phyloP scores from a whole-genome alignment of 2,797 vertebrate species.

The Tapera naevia region DNA sequence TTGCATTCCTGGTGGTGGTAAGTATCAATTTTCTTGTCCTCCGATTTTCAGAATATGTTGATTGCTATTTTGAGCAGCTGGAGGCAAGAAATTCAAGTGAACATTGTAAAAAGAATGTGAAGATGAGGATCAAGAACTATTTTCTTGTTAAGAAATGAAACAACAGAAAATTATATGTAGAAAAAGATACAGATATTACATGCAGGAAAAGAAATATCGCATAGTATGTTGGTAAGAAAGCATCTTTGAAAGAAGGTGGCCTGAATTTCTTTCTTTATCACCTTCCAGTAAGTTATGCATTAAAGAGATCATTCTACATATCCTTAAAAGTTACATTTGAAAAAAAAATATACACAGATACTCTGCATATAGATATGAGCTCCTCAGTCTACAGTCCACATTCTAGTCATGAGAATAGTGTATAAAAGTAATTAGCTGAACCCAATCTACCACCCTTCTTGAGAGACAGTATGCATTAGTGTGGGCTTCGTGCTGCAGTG shows the following conservation, averaged over 20 bases:
- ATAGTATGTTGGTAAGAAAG: not conserved
- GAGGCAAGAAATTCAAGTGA: not conserved
- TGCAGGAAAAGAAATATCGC: not conserved
- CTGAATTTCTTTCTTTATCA: not conserved
- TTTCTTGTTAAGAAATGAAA: not conserved
- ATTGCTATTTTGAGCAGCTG: not conserved
- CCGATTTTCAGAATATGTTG: not conserved
- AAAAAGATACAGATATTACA: not conserved
- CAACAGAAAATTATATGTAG: not conserved
- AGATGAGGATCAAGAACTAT: not conserved
- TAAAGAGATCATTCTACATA: not conserved
- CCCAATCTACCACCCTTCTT: not conserved
- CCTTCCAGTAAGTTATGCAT: not conserved
- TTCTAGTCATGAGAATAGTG: not conserved
- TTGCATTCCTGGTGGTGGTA: constrained; percentile 99
- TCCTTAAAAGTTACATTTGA: not conserved
- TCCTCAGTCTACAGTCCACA: not conserved
- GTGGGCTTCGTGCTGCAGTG: not conserved
- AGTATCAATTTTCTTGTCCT: constrained; percentile 71
- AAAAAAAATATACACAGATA: not conserved
- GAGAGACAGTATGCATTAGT: not conserved
- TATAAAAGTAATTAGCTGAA: not conserved
- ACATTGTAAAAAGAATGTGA: not conserved
- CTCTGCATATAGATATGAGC: not conserved
- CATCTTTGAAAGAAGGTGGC: not conserved